phyloP scores from a whole-genome alignment of 2,888 invertebrate species.

The Gasteruption jaculator region DNA sequence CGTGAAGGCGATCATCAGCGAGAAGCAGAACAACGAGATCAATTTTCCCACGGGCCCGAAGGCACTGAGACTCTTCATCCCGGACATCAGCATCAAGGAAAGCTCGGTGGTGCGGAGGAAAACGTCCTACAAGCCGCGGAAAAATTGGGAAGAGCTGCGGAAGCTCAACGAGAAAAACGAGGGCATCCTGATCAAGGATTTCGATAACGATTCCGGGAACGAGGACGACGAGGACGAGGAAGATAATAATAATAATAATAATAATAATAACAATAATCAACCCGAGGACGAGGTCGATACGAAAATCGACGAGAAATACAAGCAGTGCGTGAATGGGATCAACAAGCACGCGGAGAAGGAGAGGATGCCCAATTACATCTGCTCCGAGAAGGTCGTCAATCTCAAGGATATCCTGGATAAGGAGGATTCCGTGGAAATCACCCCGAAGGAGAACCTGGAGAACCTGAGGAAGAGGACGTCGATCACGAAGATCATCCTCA shows the following conservation, averaged over 20 bases:
- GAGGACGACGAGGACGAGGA: conserved; percentile 39
- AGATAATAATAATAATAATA: conserved; percentile 16
- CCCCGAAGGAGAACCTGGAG: conserved; percentile 42
- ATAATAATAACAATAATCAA: conserved; percentile 5
- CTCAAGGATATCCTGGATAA: conserved; percentile 44
- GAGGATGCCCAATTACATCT: conserved; percentile 28
- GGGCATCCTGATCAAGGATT: conserved; percentile 37
- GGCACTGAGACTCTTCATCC: conserved; percentile 52
- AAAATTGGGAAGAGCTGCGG: conserved; percentile 48
- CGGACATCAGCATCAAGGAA: conserved; percentile 50
- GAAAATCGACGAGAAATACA: conserved; percentile 45
- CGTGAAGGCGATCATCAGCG: conserved; percentile 51
- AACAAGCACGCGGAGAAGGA: conserved; percentile 27
- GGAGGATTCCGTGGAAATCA: conserved; percentile 33
- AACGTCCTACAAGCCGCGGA: conserved; percentile 48
- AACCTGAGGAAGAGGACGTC: conserved; percentile 43
- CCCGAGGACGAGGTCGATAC: conserved; percentile 29
- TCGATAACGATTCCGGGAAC: conserved; percentile 43
- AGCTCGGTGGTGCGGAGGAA: conserved; percentile 43
- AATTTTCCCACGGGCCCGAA: conserved; percentile 53
- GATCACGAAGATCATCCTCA: conserved; percentile 43
- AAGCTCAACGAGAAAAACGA: conserved; percentile 47
- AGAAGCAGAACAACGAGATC: conserved; percentile 41
- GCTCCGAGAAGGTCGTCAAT: conserved; percentile 31
- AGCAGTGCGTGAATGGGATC: conserved; percentile 43